Evolutionary conservation across 2,888 invertebrate genomes (phyloP), one percentile per base, ranked within the genome.

Genomic region (Ectemnius lituratus): DNA sequence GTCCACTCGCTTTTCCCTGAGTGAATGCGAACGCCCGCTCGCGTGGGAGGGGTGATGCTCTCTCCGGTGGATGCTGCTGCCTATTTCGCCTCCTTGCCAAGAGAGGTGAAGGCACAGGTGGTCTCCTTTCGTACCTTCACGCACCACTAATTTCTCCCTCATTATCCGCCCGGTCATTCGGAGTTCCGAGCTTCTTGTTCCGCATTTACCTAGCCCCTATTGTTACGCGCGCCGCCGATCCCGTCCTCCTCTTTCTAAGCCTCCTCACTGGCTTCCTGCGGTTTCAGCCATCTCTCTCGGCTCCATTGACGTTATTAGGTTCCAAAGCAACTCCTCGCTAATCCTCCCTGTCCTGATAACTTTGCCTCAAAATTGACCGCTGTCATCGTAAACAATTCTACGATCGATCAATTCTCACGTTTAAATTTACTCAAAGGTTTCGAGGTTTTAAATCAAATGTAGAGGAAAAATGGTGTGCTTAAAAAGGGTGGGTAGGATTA

Each of bases 111-210:
- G 57, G 80, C 80, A 88, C 89, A 89, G 87, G 88, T 88, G 87
- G 83, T 75, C 81, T 80, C 52, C 52, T 75, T 86, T 85, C 81
- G 78, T 88, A 88, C 87, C 83, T 86, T 89, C 80, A 84, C 86
- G 86, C 88, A 87, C 86, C 85, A 86, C 85, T 88, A 87, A 88
- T 89, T 88, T 87, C 84, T 84, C 82, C 82, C 84, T 87, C 84
- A 81, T 88, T 87, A 88, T 86, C 84, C 81, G 70, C 75, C 67
- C 68, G 73, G 78, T 82, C 79, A 77, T 80, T 84, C 80, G 63
- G 74, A 61, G 57, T 70, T 66, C 75, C 68, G 64, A 74, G 78
- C 72, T 73, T 64, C 76, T 82, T 80, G 78, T 70, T 84, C 81
- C 83, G 77, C 81, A 77, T 84, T 87, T 84, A 84, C 81, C 79